Conservation (phyloP, 92 coral and sea anemone species). For the Porites lobata region DNA sequence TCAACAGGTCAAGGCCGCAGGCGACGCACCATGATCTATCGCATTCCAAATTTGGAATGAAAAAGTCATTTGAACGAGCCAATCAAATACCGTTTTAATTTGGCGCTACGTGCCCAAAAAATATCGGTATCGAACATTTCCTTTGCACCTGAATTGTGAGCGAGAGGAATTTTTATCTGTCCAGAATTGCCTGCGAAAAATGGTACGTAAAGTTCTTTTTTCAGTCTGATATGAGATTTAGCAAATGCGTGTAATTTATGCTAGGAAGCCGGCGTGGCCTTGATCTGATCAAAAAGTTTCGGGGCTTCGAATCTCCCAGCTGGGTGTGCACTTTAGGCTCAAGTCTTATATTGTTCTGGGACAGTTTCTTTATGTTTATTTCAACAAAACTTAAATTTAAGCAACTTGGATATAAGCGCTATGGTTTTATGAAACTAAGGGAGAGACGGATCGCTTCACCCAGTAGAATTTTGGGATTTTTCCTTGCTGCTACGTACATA, state of each 20-base stretch:
- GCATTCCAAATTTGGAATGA: conserved; percentile 27
- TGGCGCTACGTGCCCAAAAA: background rate
- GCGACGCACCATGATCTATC: conserved; percentile 18
- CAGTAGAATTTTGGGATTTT: no score
- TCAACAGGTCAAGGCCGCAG: conserved; percentile 1
- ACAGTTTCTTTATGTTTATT: no score
- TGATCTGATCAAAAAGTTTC: background rate
- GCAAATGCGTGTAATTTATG: no score
- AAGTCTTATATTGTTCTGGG: no score
- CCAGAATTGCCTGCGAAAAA: background rate
- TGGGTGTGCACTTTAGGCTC: background rate
- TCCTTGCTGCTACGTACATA: background rate
- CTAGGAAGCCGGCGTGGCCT: background rate
- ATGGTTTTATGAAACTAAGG: background rate
- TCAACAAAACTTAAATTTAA: no score
- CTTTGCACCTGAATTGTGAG: background rate
- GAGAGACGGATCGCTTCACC: no score
- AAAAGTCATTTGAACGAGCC: conserved; percentile 18
- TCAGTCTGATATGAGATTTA: background rate
- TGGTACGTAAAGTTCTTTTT: conserved; percentile 4
- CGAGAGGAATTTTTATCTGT: background rate
- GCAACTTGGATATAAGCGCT: background rate
- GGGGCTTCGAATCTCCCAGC: background rate
- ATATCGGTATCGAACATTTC: conserved; percentile 1
- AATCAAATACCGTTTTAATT: background rate